These are phyloP conservation scores for Tridacna gigas DNA, from an alignment of 2,888 invertebrate species.

Conservation along the genomic window DNA sequence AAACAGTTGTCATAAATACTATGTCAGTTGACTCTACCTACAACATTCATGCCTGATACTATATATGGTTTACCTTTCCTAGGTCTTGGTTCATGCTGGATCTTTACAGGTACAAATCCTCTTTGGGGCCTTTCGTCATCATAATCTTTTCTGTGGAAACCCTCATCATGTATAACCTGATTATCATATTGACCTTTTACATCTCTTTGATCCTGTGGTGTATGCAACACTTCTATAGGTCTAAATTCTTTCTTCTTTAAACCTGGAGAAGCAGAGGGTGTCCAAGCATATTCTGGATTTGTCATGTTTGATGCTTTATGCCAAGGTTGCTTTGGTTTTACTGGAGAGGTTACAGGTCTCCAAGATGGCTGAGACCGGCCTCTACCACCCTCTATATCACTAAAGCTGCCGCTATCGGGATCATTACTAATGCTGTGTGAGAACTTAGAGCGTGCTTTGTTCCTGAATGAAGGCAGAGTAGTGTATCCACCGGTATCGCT, in stretches of 20 bases:
- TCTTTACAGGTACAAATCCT: slow-evolving; percentile 53
- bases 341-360: slow-evolving; percentile 49
- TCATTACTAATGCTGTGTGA: slow-evolving; percentile 45
- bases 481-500: slow-evolving; percentile 70
- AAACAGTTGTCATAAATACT: neutral
- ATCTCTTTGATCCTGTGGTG: slow-evolving; percentile 16
- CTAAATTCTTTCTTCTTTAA: slow-evolving; percentile 2
- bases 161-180: neutral
- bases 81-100: slow-evolving; percentile 49
- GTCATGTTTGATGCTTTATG: slow-evolving; percentile 17
- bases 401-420: slow-evolving; percentile 44
- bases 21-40: neutral
- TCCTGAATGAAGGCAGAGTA: slow-evolving; percentile 67
- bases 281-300: slow-evolving; percentile 36
- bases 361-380: slow-evolving; percentile 54
- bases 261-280: slow-evolving; percentile 38
- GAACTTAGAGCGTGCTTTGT: slow-evolving; percentile 37
- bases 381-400: slow-evolving; percentile 61
- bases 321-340: slow-evolving; percentile 41
- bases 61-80: slow-evolving; percentile 47
- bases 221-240: neutral
- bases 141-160: neutral
- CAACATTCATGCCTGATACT: slow-evolving; percentile 4
- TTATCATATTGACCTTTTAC: neutral
- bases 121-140: slow-evolving; percentile 20